phyloP scores from a whole-genome alignment of 2,888 invertebrate species.

The Epinotia bilunana region DNA sequence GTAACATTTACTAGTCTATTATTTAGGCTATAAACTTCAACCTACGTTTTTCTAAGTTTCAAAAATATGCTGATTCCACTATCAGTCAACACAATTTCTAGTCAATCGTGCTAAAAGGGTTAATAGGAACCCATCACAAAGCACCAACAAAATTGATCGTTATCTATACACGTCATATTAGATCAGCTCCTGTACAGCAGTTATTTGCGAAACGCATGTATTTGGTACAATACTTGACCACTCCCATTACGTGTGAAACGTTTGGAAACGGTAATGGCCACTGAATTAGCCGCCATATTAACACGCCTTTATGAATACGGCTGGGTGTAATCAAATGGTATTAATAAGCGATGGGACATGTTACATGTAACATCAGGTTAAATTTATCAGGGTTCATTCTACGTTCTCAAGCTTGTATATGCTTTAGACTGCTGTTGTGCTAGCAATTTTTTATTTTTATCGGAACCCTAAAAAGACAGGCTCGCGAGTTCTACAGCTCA shows the following conservation, averaged over 20 bases:
- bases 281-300: constrained; percentile 13
- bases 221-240: constrained; percentile 7
- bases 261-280: constrained; percentile 10
- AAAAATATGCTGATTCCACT: too few species aligned
- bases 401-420: too few species aligned
- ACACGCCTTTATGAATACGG: constrained; percentile 17
- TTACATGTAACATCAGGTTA: not conserved
- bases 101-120: not conserved
- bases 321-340: not conserved
- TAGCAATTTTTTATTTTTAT: too few species aligned
- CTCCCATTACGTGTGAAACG: constrained; percentile 10
- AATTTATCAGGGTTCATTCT: too few species aligned
- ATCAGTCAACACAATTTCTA: not conserved
- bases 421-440: too few species aligned
- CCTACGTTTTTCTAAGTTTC: too few species aligned
- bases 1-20: too few species aligned
- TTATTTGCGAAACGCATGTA: constrained; percentile 27
- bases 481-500: too few species aligned
- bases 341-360: constrained; percentile 7
- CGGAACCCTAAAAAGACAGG: too few species aligned
- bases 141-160: not conserved
- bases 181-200: not conserved
- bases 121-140: not conserved
- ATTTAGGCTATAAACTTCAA: too few species aligned
- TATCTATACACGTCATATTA: constrained; percentile 2